phyloP scores from a whole-genome alignment of 2,797 vertebrate species.

The Podargus strigoides region DNA sequence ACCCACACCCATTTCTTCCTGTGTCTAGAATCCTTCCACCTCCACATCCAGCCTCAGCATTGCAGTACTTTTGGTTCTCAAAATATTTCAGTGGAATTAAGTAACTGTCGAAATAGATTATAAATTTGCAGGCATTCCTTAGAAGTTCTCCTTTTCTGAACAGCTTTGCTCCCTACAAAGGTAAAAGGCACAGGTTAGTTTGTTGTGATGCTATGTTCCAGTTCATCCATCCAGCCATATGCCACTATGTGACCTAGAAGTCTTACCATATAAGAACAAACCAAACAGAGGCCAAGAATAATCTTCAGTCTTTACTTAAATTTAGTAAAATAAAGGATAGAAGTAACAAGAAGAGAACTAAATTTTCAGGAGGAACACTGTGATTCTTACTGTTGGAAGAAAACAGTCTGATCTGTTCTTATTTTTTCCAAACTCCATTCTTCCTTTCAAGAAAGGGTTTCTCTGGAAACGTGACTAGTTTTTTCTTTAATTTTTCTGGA shows the following conservation, averaged over 20 bases:
- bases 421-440: not conserved
- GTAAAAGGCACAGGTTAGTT: not conserved
- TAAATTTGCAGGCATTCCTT: not conserved
- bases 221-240: not conserved
- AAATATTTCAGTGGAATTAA: not conserved
- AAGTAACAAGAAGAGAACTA: not conserved
- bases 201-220: not conserved
- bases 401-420: not conserved
- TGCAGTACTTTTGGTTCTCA: not conserved
- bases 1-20: not conserved
- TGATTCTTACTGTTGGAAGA: not conserved
- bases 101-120: not conserved
- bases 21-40: not conserved
- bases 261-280: not conserved
- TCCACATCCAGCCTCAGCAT: not conserved
- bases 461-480: not conserved
- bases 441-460: not conserved
- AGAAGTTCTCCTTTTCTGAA: not conserved
- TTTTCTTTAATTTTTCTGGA: not conserved
- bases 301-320: not conserved
- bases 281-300: not conserved
- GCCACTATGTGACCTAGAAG: not conserved
- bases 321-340: not conserved
- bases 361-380: not conserved
- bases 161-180: not conserved